Conservation (phyloP, 2,797 vertebrate species). For the Micropoecilia bifurca region DNA sequence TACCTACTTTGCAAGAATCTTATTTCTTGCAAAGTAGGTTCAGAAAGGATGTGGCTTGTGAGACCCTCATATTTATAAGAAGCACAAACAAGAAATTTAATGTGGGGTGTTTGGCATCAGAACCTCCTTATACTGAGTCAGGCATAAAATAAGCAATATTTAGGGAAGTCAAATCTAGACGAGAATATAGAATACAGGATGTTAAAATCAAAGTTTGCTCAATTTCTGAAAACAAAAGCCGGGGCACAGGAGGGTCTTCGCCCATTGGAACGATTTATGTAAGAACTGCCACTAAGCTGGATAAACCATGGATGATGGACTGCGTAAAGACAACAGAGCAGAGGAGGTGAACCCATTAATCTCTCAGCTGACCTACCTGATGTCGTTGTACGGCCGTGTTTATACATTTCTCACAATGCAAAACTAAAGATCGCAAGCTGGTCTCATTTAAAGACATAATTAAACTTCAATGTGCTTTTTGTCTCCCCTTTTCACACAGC, state of each 20-base stretch:
- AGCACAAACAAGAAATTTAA: background rate
- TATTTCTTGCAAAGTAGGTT: background rate
- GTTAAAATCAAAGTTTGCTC: background rate
- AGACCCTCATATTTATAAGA: background rate
- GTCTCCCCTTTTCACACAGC: constrained; percentile 1
- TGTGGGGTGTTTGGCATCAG: background rate
- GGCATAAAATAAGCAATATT: background rate
- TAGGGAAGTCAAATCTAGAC: background rate
- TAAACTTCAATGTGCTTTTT: background rate
- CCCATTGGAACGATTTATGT: background rate
- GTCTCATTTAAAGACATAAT: background rate
- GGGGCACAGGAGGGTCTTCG: background rate
- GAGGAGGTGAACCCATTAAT: constrained; percentile 16
- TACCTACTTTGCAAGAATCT: background rate
- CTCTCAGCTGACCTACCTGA: background rate
- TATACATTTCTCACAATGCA: background rate
- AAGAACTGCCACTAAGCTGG: background rate
- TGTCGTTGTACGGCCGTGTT: background rate
- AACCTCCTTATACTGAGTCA: background rate
- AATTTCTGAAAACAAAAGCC: background rate
- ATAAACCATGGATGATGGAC: constrained; percentile 46
- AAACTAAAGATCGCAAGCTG: background rate
- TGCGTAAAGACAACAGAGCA: constrained; percentile 19
- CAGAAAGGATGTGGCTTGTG: background rate
- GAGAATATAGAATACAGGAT: background rate